phyloP scores from a whole-genome alignment of 2,888 invertebrate genomes.

The Tupiocoris notatus region DNA sequence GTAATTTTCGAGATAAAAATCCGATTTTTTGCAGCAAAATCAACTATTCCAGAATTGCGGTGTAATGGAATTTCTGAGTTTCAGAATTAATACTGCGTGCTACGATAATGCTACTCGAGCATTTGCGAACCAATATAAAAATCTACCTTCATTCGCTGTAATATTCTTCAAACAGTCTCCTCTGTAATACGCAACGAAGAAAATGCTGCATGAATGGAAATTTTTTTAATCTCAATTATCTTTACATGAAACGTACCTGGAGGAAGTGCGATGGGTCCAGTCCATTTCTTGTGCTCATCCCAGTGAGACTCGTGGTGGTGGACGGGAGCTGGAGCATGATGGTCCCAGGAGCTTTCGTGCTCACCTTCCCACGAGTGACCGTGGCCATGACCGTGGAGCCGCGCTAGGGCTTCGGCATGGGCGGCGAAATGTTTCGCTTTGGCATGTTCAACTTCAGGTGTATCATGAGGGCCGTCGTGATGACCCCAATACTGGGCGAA shows the following conservation, averaged over 20 bases:
- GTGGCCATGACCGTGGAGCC: slow-evolving; percentile 44
- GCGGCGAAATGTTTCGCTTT: slow-evolving; percentile 38
- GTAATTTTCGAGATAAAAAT: too few relatives aligned
- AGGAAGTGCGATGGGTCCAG: slow-evolving; percentile 44
- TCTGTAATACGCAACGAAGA: too few relatives aligned
- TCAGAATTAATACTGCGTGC: too few relatives aligned
- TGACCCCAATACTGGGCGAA: slow-evolving; percentile 23
- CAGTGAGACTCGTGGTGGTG: background rate
- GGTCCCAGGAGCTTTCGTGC: slow-evolving; percentile 13
- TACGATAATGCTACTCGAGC: too few relatives aligned
- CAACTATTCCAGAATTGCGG: too few relatives aligned
- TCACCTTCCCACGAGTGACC: background rate
- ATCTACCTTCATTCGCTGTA: too few relatives aligned
- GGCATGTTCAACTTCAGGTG: slow-evolving; percentile 35
- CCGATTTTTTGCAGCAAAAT: too few relatives aligned
- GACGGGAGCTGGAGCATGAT: background rate
- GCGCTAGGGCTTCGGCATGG: slow-evolving; percentile 42
- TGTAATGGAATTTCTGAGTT: too few relatives aligned
- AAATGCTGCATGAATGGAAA: too few relatives aligned
- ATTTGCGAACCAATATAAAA: too few relatives aligned
- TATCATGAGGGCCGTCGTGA: slow-evolving; percentile 32
- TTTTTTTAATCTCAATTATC: background rate
- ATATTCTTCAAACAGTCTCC: too few relatives aligned
- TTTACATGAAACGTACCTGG: slow-evolving; percentile 31
- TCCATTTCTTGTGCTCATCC: slow-evolving; percentile 27